Evolutionary conservation across 2,888 invertebrate species (phyloP), one percentile per base, ranked within the genome.

Genomic region (Lymantria monacha): DNA sequence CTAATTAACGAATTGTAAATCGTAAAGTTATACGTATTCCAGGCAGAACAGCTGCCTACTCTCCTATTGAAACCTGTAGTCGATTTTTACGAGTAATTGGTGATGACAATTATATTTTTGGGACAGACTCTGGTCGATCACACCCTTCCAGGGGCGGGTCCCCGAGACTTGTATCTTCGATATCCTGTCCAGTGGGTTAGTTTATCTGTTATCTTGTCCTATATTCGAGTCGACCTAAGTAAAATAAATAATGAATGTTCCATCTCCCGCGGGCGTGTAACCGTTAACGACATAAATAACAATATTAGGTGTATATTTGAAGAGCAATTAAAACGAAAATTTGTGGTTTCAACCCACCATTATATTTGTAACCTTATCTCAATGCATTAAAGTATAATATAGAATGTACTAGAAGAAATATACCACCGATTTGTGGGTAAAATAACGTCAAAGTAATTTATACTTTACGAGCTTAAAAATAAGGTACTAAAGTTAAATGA

Each of bases 401-500:
- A 2, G 12, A 38, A 38, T 12, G 11, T 38, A 1, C n/a, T 12
- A 11, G 2, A 2, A 5, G 3, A 11, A n/a, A 38, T 38, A 12
- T 38, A 12, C 7, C 11, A 38, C 1, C 22, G 22, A 45, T 49
- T 42, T 49, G 44, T 36, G 45, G 45, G n/a, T 42, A 36, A 15
- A 41, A 38, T 41, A 10, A 45, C 22, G 44, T 31, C 41, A 22
- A 33, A 40, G 31, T 33, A 41, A 49, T 15, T 49, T 49, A 40
- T 22, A 41, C 40, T 44, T 38, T 40, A 44, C 22, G n/a, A 5
- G 12, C 30, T 49, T 38, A 11, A 0, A 13, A 15, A 11, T 44
- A 49, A 44, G 49, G 44, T 41, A 12, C 43, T 42, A 49, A 44
- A 49, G 40, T 43, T 10, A 41, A 14, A 11, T 5, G 11, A 7